Percentiles rank a stretch among this genome's conserved stretches.
Evolutionary conservation across 2,113 vertebrate species (phyloP).

Genomic region (Scytalopus superciliaris): DNA sequence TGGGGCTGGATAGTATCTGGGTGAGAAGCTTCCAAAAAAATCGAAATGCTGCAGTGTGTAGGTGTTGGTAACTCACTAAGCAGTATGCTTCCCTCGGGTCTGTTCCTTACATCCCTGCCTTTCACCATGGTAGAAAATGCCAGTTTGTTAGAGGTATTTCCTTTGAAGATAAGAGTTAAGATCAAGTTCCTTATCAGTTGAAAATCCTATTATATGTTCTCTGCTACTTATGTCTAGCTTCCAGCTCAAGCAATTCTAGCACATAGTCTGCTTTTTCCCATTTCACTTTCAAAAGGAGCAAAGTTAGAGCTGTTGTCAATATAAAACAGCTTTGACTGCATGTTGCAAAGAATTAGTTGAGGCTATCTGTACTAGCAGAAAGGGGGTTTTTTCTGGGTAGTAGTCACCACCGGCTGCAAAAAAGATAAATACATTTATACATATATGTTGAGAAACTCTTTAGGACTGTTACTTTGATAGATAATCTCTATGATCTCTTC

Average conservation of each 20-base stretch:
- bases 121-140: not conserved
- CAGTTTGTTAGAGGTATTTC: not conserved
- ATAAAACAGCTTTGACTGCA: not conserved
- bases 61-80: slow-evolving; percentile 38
- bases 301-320: not conserved
- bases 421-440: not conserved
- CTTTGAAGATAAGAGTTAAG: slow-evolving; percentile 1
- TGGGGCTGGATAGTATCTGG: slow-evolving; percentile 36
- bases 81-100: not conserved
- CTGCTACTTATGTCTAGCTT: not conserved
- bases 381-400: not conserved
- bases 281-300: not conserved
- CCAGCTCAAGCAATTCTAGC: not conserved
- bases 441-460: not conserved
- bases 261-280: not conserved
- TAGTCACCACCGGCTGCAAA: not conserved
- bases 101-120: not conserved
- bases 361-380: not conserved
- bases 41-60: slow-evolving; percentile 10
- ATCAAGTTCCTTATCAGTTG: not conserved
- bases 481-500: not conserved
- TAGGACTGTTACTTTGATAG: not conserved
- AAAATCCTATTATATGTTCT: not conserved
- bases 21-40: slow-evolving; percentile 45
- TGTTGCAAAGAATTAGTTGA: not conserved